phyloP scores from a whole-genome alignment of 2,888 invertebrate genomes.

The Caenorhabditis uteleia region DNA sequence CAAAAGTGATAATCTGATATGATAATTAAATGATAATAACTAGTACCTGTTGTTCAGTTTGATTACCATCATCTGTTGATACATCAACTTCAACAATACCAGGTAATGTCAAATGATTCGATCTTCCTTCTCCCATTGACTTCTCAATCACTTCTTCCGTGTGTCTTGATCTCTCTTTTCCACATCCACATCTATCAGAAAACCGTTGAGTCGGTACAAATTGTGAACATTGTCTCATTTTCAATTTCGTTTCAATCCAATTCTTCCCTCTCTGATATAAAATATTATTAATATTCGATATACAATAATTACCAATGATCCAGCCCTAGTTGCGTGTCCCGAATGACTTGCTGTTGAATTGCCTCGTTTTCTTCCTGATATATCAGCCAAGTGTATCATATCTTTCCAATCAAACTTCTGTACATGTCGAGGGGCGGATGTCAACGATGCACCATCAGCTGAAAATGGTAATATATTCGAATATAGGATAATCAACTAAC shows the following conservation, averaged over 20 bases:
- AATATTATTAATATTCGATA: not conserved
- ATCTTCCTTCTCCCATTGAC: slow-evolving; percentile 7
- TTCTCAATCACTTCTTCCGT: slow-evolving; percentile 31
- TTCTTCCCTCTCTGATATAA: slow-evolving; percentile 34
- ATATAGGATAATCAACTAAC: slow-evolving; percentile 7
- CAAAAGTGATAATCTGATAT: slow-evolving; percentile 1
- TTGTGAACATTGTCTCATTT: slow-evolving; percentile 88
- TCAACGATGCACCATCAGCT: slow-evolving; percentile 24
- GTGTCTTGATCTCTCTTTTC: slow-evolving; percentile 39
- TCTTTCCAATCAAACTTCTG: slow-evolving; percentile 56
- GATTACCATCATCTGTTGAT: slow-evolving; percentile 22
- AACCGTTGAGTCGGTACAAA: slow-evolving; percentile 76
- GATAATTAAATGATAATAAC: not conserved
- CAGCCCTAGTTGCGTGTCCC: slow-evolving; percentile 29
- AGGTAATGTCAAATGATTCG: slow-evolving; percentile 26
- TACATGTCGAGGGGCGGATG: slow-evolving; percentile 48
- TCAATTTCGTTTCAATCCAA: slow-evolving; percentile 93
- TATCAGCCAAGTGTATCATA: slow-evolving; percentile 48
- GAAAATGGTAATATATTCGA: slow-evolving; percentile 8
- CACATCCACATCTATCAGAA: slow-evolving; percentile 51
- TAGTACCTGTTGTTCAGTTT: slow-evolving; percentile 5
- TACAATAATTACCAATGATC: slow-evolving; percentile 12
- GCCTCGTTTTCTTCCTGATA: slow-evolving; percentile 35
- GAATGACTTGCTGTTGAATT: slow-evolving; percentile 39
- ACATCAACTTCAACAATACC: slow-evolving; percentile 32